These are phyloP conservation scores for Myocastor coypus DNA, from an alignment of 2,113 vertebrate genomes.

Conservation along the genomic window DNA sequence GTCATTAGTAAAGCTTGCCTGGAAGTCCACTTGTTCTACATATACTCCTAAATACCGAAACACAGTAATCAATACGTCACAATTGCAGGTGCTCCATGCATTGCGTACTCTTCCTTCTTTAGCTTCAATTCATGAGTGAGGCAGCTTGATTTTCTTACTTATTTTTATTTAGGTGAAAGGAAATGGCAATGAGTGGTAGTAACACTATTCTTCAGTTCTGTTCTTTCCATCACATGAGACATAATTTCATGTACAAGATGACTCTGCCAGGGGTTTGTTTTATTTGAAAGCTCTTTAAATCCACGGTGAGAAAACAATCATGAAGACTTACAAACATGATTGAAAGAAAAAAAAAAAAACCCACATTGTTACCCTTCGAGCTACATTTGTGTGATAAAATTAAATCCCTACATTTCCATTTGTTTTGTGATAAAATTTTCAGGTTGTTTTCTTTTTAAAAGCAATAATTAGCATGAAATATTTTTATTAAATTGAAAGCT, in stretches of 20 bases:
- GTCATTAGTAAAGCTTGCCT: constrained; percentile 63
- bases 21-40: constrained; percentile 68
- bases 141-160: neutral
- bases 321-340: neutral
- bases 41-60: constrained; percentile 66
- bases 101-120: neutral
- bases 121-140: neutral
- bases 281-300: constrained; percentile 64
- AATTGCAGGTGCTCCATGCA: neutral
- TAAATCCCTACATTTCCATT: neutral
- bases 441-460: neutral
- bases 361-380: constrained; percentile 17
- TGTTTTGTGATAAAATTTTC: neutral
- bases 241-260: constrained; percentile 50
- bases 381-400: constrained; percentile 37
- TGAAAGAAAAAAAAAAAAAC: constrained; percentile 13
- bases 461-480: neutral
- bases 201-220: constrained; percentile 7
- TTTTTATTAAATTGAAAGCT: constrained; percentile 42
- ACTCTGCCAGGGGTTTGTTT: neutral
- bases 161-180: constrained; percentile 8
- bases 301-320: constrained; percentile 36
- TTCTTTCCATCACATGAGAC: constrained; percentile 39
- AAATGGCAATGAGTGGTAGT: constrained; percentile 36
- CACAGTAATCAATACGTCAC: constrained; percentile 36